Evolutionary conservation across 2,113 vertebrate species (phyloP), one percentile per base, ranked within the genome.

Genomic region (Polypterus bichir): DNA sequence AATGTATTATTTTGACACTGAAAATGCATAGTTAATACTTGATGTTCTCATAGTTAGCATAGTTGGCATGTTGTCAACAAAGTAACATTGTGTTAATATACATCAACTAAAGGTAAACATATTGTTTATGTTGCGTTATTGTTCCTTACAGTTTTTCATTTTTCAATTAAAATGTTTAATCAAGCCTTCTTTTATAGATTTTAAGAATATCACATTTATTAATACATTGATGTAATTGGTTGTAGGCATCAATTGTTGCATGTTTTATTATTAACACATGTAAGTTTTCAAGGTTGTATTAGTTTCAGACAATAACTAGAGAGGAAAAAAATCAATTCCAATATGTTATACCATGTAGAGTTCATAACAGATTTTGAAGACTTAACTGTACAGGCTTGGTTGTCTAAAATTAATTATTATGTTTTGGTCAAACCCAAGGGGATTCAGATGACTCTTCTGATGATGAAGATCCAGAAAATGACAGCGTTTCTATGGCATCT

Each of bases 401-500:
- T 44, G 48, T 57, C 46, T 53, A 59, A 51, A 46, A 45, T 59
- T 49, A 9, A 51, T 48, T 47, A 46, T 54, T 69, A 48, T 76
- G 64, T 70, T 4, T 48, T 59, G 46, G 59, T 57, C 49, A 57
- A 54, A 70, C 48, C 75, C 2, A 64, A 89, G 85, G 71, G 73
- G 89, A 84, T 62, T 57, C 72, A 7, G 89, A 91, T 64, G 88
- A 92, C 49, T 82, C 80, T 0, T 87, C 90, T 2, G 85, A 91
- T 0, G 69, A 72, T 4, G 91, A 94, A 46, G 84, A 86, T 7
- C 73, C 73, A 49, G 83, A 83, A 79, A 79, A 83, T n/a, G 94
- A 97, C 4, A 84, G 79, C 3, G 49, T 71, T 53, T 97, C 94
- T 0, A 61, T 91, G 75, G 82, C 86, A 46, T 98, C 91, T 0